Evolutionary conservation across 1,140 invertebrate species (phyloP).

Genomic region (Drosophila azteca): DNA sequence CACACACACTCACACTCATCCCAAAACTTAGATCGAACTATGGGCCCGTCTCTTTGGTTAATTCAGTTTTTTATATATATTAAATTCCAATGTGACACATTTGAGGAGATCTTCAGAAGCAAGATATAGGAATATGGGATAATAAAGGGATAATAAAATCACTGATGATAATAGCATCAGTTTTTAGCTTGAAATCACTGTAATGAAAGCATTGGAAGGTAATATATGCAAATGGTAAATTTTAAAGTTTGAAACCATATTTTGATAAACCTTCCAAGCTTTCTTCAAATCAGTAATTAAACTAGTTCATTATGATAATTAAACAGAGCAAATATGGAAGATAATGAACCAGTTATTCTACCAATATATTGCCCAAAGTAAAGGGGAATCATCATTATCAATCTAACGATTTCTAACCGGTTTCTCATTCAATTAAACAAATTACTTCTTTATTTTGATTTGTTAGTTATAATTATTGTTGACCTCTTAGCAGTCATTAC

Average conservation of each 20-base stretch:
- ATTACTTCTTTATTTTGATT: slow-evolving; percentile 10
- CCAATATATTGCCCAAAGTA: not conserved
- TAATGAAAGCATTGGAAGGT: no score
- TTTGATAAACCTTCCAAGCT: not conserved
- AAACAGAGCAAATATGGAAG: not conserved
- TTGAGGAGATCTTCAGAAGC: no score
- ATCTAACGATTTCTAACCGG: slow-evolving; percentile 30
- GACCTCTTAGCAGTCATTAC: slow-evolving; percentile 13
- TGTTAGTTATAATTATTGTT: slow-evolving; percentile 29
- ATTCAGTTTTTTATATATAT: no score
- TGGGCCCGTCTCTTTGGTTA: no score
- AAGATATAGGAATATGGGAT: no score
- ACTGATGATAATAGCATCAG: no score
- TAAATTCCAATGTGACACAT: no score
- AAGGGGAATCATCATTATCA: slow-evolving; percentile 17
- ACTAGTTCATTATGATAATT: slow-evolving; percentile 20
- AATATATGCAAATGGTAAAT: no score
- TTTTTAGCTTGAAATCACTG: no score
- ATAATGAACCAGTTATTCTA: slow-evolving; percentile 31
- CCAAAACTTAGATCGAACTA: no score
- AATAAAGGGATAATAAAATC: no score
- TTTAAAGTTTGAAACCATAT: not conserved
- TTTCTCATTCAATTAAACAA: slow-evolving; percentile 15
- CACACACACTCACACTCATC: not conserved
- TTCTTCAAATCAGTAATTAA: not conserved